Evolutionary conservation across 2,888 invertebrate species (phyloP).

Genomic region (Amblyjoppa fuscipennis): DNA sequence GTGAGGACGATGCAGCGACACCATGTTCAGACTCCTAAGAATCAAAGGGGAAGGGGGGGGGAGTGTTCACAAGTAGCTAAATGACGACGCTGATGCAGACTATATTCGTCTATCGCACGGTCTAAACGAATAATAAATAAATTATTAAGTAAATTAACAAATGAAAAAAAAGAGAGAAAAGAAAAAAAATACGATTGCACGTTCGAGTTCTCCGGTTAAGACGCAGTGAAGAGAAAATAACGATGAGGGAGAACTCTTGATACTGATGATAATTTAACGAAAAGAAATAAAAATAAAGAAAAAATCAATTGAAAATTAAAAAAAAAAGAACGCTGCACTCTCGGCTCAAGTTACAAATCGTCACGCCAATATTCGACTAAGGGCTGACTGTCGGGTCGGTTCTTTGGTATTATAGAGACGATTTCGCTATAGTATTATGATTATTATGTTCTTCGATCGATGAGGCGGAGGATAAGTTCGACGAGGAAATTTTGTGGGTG

Average conservation of each 20-base stretch:
- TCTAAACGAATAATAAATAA: constrained; percentile 41
- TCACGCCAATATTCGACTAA: constrained; percentile 52
- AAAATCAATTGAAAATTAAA: not conserved
- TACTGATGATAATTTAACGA: constrained; percentile 16
- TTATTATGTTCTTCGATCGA: constrained; percentile 29
- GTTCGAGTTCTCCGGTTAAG: constrained; percentile 20
- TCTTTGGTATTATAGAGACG: constrained; percentile 39
- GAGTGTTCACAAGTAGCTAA: constrained; percentile 23
- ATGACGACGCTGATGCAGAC: constrained; percentile 18
- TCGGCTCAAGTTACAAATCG: constrained; percentile 53
- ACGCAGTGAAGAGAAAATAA: not conserved
- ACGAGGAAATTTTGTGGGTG: constrained; percentile 67
- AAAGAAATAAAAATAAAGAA: constrained; percentile 4
- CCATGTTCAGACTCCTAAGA: constrained; percentile 45
- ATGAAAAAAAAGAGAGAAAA: constrained; percentile 3
- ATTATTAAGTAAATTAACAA: constrained; percentile 17
- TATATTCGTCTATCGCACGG: constrained; percentile 35
- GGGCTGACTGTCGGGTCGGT: constrained; percentile 35
- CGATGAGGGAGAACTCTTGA: constrained; percentile 7
- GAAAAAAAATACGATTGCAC: constrained; percentile 22
- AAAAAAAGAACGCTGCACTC: constrained; percentile 38
- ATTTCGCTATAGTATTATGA: constrained; percentile 39
- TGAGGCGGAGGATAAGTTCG: constrained; percentile 1
- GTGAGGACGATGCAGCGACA: constrained; percentile 47
- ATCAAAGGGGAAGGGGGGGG: not conserved